A percentile compares a stretch with the other conserved stretches of the same genome.
phyloP scores from a whole-genome alignment of 92 coral and sea anemone genomes.

The Porites evermanni region DNA sequence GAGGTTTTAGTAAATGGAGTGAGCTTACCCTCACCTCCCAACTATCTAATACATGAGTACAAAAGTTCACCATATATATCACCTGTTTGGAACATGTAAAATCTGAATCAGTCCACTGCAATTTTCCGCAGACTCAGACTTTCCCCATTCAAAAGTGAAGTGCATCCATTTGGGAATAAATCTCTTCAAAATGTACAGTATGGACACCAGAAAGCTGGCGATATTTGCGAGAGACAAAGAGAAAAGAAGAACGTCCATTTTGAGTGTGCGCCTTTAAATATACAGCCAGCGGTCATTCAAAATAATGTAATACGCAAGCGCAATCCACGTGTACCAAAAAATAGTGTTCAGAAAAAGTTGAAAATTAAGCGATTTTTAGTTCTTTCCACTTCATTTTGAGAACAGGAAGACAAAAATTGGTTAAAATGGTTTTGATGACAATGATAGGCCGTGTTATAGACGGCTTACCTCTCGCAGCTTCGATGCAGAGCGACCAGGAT shows the following conservation, averaged over 20 bases:
- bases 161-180: slow-evolving; percentile 69
- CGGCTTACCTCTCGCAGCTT: slow-evolving; percentile 97
- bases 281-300: slow-evolving; percentile 34
- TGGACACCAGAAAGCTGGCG: slow-evolving; percentile 53
- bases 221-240: slow-evolving; percentile 70
- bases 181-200: slow-evolving; percentile 58
- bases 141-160: slow-evolving; percentile 87
- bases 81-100: slow-evolving; percentile 95
- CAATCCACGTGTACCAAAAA: slow-evolving; percentile 94
- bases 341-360: slow-evolving; percentile 34
- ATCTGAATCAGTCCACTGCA: slow-evolving; percentile 41
- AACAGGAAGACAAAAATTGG: background rate
- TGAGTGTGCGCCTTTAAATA: slow-evolving; percentile 1
- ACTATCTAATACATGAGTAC: too few relatives aligned
- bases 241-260: slow-evolving; percentile 70
- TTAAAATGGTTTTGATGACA: slow-evolving; percentile 96
- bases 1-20: too few relatives aligned
- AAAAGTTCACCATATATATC: background rate
- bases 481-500: slow-evolving; percentile 97
- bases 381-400: background rate
- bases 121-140: slow-evolving; percentile 58
- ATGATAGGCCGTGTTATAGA: slow-evolving; percentile 98
- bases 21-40: too few relatives aligned
- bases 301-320: slow-evolving; percentile 85
- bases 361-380: slow-evolving; percentile 5